Conservation (phyloP, 2,113 vertebrate genomes). For the human (Homo sapiens) region GRCh38 chr2:30090001-30090500, state of each 20-base stretch:
- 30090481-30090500: background rate
- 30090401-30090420: background rate
- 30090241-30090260: background rate
- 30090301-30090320: background rate
- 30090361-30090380: background rate
- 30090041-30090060: background rate
- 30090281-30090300: background rate
- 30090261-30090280: background rate
- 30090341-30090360: background rate
- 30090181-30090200: background rate
- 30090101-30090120: background rate
- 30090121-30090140: background rate
- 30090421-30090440: background rate
- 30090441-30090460: background rate
- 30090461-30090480: background rate
- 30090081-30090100: background rate
- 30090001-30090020: background rate
- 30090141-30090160: background rate
- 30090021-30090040: background rate
- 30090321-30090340: fast-evolving
- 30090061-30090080: background rate
- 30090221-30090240: background rate
- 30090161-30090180: background rate
- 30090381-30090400: background rate
- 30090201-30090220: background rate